Conservation (phyloP, 2,888 invertebrate species). For the Dynastes grantii region DNA sequence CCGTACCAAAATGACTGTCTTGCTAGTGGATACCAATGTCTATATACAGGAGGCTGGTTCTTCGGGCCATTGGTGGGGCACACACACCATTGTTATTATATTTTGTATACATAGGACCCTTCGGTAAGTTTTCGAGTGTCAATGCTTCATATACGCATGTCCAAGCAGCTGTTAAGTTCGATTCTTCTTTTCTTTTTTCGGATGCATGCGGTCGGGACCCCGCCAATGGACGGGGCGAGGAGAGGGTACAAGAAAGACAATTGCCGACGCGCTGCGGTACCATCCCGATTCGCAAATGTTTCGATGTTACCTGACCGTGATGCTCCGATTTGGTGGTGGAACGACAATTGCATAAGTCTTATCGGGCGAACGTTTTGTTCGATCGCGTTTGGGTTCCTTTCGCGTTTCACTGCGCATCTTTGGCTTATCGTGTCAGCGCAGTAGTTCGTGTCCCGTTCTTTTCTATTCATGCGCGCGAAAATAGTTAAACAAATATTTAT, state of each 20-base stretch:
- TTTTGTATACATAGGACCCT: slow-evolving; percentile 47
- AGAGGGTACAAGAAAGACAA: slow-evolving; percentile 19
- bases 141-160: slow-evolving; percentile 48
- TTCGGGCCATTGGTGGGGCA: slow-evolving; percentile 50
- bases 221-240: not conserved
- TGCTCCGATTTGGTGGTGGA: not conserved
- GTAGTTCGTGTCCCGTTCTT: not conserved
- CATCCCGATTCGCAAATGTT: slow-evolving; percentile 44
- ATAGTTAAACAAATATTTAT: slow-evolving; percentile 24
- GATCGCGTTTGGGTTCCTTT: not conserved
- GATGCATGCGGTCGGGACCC: slow-evolving; percentile 30
- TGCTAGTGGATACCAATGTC: slow-evolving; percentile 51
- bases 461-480: not conserved
- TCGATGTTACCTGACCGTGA: slow-evolving; percentile 30
- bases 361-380: slow-evolving; percentile 1
- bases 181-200: slow-evolving; percentile 42
- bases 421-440: not conserved
- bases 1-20: slow-evolving; percentile 53
- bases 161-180: slow-evolving; percentile 48
- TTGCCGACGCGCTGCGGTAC: slow-evolving; percentile 5
- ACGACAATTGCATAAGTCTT: slow-evolving; percentile 32
- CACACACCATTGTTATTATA: slow-evolving; percentile 51
- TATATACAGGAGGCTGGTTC: slow-evolving; percentile 53
- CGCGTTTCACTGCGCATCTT: slow-evolving; percentile 25
- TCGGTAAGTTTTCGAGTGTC: slow-evolving; percentile 47